Conservation (phyloP, 2,797 vertebrate species). For the Sebastes glaucus region DNA sequence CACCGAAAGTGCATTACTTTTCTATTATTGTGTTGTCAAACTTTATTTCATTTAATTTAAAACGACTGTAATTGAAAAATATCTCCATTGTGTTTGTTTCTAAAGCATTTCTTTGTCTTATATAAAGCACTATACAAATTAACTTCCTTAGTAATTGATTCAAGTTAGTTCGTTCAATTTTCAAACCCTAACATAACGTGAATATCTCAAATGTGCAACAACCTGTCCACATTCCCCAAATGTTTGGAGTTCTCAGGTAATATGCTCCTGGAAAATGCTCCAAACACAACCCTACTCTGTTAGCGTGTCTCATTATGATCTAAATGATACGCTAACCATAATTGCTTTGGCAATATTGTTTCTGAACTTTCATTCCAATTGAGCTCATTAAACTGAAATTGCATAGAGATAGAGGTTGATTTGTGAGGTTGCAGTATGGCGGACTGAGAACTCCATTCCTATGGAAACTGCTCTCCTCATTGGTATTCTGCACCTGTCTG, state of each 20-base stretch:
- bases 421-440: conserved; percentile 43
- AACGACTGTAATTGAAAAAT: background rate
- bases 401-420: conserved; percentile 62
- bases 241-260: background rate
- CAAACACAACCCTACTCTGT: conserved; percentile 15
- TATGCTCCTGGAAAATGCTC: background rate
- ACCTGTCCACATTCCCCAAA: background rate
- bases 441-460: conserved; percentile 56
- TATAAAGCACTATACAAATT: background rate
- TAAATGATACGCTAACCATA: conserved; percentile 57
- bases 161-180: background rate
- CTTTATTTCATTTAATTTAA: background rate
- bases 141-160: background rate
- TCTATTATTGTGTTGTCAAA: background rate
- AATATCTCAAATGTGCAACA: background rate
- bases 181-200: background rate
- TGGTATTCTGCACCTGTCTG: conserved; percentile 64
- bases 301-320: conserved; percentile 49
- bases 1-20: background rate
- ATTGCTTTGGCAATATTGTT: conserved; percentile 70
- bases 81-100: background rate
- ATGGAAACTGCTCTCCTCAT: conserved; percentile 58
- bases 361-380: conserved; percentile 63
- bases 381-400: conserved; percentile 71
- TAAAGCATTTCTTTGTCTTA: background rate